Base-by-base conservation (phyloP, 2,797 vertebrate genomes). In the Darevskia mixta region DNA sequence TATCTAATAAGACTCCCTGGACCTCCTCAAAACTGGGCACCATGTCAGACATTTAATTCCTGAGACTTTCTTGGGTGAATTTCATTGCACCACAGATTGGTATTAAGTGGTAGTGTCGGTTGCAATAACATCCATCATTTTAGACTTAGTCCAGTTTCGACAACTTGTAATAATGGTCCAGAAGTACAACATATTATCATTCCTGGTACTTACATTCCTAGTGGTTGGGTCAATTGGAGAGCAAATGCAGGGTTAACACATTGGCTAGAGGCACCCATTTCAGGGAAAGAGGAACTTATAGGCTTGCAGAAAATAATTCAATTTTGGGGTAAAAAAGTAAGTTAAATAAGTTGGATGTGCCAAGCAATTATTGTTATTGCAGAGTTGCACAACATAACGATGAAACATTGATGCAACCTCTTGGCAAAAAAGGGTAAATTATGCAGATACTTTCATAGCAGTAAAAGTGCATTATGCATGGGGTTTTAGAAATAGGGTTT, bases 1-100 rank as follows among this genome's bases (percentile, higher is more conserved):
- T 58, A 11, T 58, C 77, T 55, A 45, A 38, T 92, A 92, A 58
- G 25, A 89, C 69, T n/a, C 2, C 87, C 0, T 11, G 91, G 83
- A 66, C 76, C 13, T 23, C 3, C 8, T 66, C 29, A 87, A 71
- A 89, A 87, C 1, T 84, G 75, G 35, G 1, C 1, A 86, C 4
- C 49, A 38, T 80, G 3, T 1, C 0, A 35, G 72, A 27, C 23
- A n/a, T 72, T 90, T 76, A 38, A 83, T 84, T 91, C 41, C 61
- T 20, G 1, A 45, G 27, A 11, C 41, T 18, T 73, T 38, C 71
- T 73, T 23, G 32, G 61, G 8, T 43, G 64, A 1, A 67, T 27
- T 67, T 41, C 1, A 25, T 41, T 27, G 5, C 9, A 4, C 23
- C 8, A 79, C 49, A 58, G n/a, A 87, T 23, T 23, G 58, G 20